Evolutionary conservation across 2,797 vertebrate species (phyloP).

Genomic region (Neosilurus mollespiculum): DNA sequence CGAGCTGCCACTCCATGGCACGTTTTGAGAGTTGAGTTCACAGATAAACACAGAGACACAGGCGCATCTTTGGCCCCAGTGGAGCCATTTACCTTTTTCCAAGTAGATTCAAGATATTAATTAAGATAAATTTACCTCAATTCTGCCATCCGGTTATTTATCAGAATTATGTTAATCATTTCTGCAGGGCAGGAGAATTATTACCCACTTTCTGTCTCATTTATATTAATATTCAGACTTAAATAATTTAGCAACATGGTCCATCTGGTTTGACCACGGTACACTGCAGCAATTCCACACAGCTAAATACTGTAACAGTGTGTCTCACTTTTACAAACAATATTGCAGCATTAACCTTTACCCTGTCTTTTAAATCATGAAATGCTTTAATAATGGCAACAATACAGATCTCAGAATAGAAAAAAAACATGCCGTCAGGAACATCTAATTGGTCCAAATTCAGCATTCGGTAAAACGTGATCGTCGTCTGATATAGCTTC

Average conservation of each 20-base stretch:
- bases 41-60: constrained; percentile 59
- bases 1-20: constrained; percentile 70
- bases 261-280: constrained; percentile 81
- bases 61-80: constrained; percentile 75
- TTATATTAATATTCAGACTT: constrained; percentile 98
- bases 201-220: constrained; percentile 98
- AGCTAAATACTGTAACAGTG: not conserved
- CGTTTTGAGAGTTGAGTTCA: constrained; percentile 66
- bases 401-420: not conserved
- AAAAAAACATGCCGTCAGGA: not conserved
- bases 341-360: constrained; percentile 64
- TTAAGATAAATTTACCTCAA: constrained; percentile 99
- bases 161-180: constrained; percentile 99
- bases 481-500: constrained; percentile 25
- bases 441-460: constrained; percentile 15
- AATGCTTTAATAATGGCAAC: constrained; percentile 38
- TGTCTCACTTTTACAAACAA: constrained; percentile 58
- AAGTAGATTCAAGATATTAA: constrained; percentile 99
- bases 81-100: constrained; percentile 93
- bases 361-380: constrained; percentile 45
- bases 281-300: constrained; percentile 57
- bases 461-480: not conserved
- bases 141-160: constrained; percentile 99
- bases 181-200: constrained; percentile 99
- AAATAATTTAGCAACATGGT: constrained; percentile 91